phyloP scores from a whole-genome alignment of 1,140 invertebrate species.

The Popillia japonica region DNA sequence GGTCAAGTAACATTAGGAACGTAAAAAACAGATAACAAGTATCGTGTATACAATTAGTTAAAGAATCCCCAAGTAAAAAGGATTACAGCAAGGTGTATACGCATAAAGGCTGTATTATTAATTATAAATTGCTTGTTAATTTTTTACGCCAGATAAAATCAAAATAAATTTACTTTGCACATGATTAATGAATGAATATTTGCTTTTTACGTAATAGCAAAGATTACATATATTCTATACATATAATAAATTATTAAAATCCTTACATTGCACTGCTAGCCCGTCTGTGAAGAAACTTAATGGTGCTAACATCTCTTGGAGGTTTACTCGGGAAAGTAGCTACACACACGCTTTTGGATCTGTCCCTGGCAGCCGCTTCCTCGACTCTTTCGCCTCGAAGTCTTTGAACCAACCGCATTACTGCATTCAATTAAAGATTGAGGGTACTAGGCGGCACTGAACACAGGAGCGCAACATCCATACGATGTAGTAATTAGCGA shows the following conservation, averaged over 20 bases:
- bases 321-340: slow-evolving; percentile 27
- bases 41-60: too few species aligned
- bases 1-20: too few species aligned
- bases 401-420: slow-evolving; percentile 36
- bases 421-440: not conserved
- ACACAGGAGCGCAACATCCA: not conserved
- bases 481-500: not conserved
- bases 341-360: slow-evolving; percentile 26
- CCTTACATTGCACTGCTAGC: slow-evolving; percentile 38
- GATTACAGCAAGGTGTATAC: too few species aligned
- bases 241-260: not conserved
- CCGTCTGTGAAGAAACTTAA: slow-evolving; percentile 22
- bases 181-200: too few species aligned
- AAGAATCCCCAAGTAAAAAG: too few species aligned
- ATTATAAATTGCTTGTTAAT: too few species aligned
- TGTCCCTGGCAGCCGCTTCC: slow-evolving; percentile 31
- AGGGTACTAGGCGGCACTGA: not conserved
- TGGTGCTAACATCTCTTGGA: slow-evolving; percentile 31
- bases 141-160: too few species aligned
- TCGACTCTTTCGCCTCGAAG: slow-evolving; percentile 28
- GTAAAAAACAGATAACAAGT: too few species aligned
- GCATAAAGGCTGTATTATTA: too few species aligned
- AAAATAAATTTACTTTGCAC: too few species aligned
- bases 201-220: too few species aligned
- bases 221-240: not conserved